phyloP scores from a whole-genome alignment of 2,113 vertebrate species.

The Romanogobio albipinnatus region DNA sequence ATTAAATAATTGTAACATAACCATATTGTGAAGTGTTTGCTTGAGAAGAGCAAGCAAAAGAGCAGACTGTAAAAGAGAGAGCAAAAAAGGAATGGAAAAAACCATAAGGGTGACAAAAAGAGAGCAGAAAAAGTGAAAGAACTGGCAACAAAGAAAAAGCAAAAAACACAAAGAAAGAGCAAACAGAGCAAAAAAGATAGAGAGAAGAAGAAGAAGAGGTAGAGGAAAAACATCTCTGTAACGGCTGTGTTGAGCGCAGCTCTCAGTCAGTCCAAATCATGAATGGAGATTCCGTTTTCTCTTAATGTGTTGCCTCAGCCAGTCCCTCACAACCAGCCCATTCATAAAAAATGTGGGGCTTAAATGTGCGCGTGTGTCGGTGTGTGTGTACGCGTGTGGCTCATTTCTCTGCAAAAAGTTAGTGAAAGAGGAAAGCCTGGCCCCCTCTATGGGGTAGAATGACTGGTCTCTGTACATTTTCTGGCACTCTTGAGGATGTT shows the following conservation, averaged over 20 bases:
- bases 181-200: not conserved
- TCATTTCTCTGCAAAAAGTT: slow-evolving; percentile 50
- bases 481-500: slow-evolving; percentile 75
- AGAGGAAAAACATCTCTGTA: slow-evolving; percentile 21
- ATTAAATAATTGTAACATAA: not conserved
- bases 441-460: slow-evolving; percentile 48
- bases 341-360: slow-evolving; percentile 78
- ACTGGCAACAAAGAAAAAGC: not conserved
- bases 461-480: slow-evolving; percentile 57
- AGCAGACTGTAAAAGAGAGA: not conserved
- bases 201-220: not conserved
- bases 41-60: not conserved
- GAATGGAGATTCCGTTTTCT: slow-evolving; percentile 74
- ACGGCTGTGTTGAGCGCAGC: slow-evolving; percentile 9
- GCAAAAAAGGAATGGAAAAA: not conserved
- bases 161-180: not conserved
- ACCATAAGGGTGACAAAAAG: not conserved
- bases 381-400: slow-evolving; percentile 56
- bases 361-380: slow-evolving; percentile 57
- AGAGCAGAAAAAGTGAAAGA: not conserved
- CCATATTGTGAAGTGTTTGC: not conserved
- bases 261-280: slow-evolving; percentile 57
- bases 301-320: slow-evolving; percentile 77
- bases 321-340: slow-evolving; percentile 79
- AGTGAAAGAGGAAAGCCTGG: slow-evolving; percentile 31